Percentiles rank a stretch among this genome's conserved stretches.
Evolutionary conservation across 2,888 invertebrate species (phyloP).

Genomic region (Nomada flava): DNA sequence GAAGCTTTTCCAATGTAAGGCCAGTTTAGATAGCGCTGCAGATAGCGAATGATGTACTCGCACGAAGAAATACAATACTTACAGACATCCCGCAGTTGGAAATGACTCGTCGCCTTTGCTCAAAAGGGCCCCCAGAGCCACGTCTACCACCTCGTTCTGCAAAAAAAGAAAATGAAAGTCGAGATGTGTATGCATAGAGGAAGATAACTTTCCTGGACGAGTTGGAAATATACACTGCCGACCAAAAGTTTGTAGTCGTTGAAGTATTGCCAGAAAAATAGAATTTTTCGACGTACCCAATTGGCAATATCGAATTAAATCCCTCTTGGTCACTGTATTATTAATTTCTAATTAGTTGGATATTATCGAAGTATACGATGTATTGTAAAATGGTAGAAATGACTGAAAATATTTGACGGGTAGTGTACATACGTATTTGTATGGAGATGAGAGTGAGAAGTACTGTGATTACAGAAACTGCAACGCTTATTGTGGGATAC

Average conservation of each 20-base stretch:
- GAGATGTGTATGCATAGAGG: constrained; percentile 9
- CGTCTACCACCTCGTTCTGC: constrained; percentile 80
- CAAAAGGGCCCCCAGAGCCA: constrained; percentile 78
- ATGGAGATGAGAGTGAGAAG: neutral
- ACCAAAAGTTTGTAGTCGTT: no score
- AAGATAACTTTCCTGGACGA: constrained; percentile 13
- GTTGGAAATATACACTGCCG: neutral
- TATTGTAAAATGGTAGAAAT: no score
- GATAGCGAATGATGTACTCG: neutral
- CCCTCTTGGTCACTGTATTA: no score
- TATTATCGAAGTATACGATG: no score
- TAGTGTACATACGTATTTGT: neutral
- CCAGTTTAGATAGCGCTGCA: neutral
- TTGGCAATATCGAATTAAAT: no score
- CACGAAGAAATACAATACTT: constrained; percentile 77
- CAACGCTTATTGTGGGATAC: neutral
- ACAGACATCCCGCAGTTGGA: constrained; percentile 76
- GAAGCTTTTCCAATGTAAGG: neutral
- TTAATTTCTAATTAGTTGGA: no score
- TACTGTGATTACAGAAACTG: constrained; percentile 2
- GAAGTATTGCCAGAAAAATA: no score
- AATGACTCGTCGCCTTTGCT: constrained; percentile 75
- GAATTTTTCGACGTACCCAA: no score
- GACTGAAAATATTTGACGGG: no score
- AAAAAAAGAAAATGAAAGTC: constrained; percentile 67